Evolutionary conservation across 2,888 invertebrate genomes (phyloP).

Genomic region (Sarcophaga subvicina): DNA sequence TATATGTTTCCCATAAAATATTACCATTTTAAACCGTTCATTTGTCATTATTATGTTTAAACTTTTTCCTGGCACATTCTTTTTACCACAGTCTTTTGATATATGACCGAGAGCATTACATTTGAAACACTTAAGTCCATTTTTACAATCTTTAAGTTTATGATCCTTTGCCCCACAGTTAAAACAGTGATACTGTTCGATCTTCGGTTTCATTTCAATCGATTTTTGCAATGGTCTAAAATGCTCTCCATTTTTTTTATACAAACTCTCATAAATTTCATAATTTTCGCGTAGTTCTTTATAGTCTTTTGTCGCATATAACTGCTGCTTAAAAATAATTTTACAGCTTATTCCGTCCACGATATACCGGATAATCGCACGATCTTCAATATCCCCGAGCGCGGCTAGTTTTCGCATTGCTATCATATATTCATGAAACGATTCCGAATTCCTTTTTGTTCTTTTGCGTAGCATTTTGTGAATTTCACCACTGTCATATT

Average conservation of each 20-base stretch:
- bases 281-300: background rate
- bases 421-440: background rate
- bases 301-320: background rate
- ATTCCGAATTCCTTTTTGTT: background rate
- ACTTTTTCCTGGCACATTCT: background rate
- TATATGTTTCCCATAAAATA: background rate
- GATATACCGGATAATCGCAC: background rate
- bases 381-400: background rate
- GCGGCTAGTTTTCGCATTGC: background rate
- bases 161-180: constrained; percentile 17
- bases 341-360: background rate
- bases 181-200: background rate
- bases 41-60: background rate
- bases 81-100: background rate
- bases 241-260: background rate
- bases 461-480: background rate
- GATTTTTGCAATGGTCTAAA: background rate
- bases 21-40: background rate
- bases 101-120: constrained; percentile 9
- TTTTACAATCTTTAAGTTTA: constrained; percentile 16
- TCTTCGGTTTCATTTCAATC: background rate
- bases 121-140: constrained; percentile 17
- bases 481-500: background rate
- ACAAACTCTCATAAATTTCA: constrained; percentile 3
- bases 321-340: background rate